Percentiles rank a stretch among this genome's conserved stretches.
Evolutionary conservation across 1,140 invertebrate species (phyloP).

Genomic region (Drosophila athabasca): DNA sequence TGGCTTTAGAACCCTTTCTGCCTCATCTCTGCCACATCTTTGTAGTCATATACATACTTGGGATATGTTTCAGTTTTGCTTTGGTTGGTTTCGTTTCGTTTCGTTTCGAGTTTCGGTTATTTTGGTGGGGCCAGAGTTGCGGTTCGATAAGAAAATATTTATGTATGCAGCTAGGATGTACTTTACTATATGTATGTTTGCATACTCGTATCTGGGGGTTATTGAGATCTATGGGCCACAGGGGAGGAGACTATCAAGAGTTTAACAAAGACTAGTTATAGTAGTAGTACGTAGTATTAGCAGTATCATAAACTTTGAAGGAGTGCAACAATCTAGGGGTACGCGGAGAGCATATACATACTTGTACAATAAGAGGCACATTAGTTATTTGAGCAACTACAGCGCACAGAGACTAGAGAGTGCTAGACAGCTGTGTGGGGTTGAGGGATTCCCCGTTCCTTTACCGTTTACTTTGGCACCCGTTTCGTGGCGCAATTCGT

Average conservation of each 20-base stretch:
- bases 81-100: constrained; percentile 25
- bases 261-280: constrained; percentile 53
- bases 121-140: constrained; percentile 56
- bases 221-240: background rate
- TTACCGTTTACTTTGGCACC: constrained; percentile 35
- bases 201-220: too few relatives aligned
- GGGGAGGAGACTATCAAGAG: background rate
- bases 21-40: too few relatives aligned
- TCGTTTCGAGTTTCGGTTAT: constrained; percentile 15
- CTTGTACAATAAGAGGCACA: constrained; percentile 66
- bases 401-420: constrained; percentile 52
- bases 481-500: background rate
- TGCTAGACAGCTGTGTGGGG: constrained; percentile 46
- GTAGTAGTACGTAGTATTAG: too few relatives aligned
- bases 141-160: constrained; percentile 41
- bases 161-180: constrained; percentile 14
- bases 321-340: constrained; percentile 64
- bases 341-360: constrained; percentile 25
- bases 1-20: constrained; percentile 38
- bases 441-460: constrained; percentile 15
- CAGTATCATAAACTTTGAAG: constrained; percentile 58
- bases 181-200: background rate
- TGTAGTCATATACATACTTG: constrained; percentile 6
- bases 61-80: constrained; percentile 70
- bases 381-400: constrained; percentile 64